Conservation (phyloP, 2,113 vertebrate genomes). For the Xyliphius kryptos region DNA sequence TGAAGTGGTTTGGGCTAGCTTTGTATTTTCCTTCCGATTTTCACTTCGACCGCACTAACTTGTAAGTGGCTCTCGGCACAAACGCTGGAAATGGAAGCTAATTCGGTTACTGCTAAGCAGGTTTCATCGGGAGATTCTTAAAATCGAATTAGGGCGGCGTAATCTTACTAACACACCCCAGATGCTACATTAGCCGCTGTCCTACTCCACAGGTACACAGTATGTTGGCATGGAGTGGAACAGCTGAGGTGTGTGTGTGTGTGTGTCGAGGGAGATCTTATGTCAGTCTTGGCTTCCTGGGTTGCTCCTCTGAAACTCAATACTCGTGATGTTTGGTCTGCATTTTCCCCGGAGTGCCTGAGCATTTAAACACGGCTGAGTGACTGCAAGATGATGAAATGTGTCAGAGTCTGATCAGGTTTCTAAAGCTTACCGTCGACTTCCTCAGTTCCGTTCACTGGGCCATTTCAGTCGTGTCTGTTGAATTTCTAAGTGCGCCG, state of each 20-base stretch:
- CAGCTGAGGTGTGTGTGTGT: slow-evolving; percentile 27
- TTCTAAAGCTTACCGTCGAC: slow-evolving; percentile 21
- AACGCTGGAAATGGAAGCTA: slow-evolving; percentile 4
- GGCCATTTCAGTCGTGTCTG: slow-evolving; percentile 1
- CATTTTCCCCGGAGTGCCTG: slow-evolving; percentile 48
- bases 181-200: neutral
- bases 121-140: slow-evolving; percentile 9
- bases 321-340: slow-evolving; percentile 60
- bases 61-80: slow-evolving; percentile 3
- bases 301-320: slow-evolving; percentile 53
- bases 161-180: slow-evolving; percentile 12
- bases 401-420: slow-evolving; percentile 30
- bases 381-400: slow-evolving; percentile 58
- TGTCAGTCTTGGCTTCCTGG: slow-evolving; percentile 34
- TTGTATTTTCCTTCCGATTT: slow-evolving; percentile 13
- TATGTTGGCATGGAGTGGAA: slow-evolving; percentile 8
- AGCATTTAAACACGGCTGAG: slow-evolving; percentile 56
- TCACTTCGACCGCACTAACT: neutral
- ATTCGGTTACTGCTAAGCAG: slow-evolving; percentile 5
- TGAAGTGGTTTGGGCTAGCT: neutral
- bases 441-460: slow-evolving; percentile 3
- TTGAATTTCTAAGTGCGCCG: slow-evolving; percentile 1
- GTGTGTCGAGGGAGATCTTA: slow-evolving; percentile 16
- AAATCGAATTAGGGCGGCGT: neutral
- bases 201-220: slow-evolving; percentile 17